Evolutionary conservation across 2,113 vertebrate species (phyloP).

Genomic region (Sturnus vulgaris): DNA sequence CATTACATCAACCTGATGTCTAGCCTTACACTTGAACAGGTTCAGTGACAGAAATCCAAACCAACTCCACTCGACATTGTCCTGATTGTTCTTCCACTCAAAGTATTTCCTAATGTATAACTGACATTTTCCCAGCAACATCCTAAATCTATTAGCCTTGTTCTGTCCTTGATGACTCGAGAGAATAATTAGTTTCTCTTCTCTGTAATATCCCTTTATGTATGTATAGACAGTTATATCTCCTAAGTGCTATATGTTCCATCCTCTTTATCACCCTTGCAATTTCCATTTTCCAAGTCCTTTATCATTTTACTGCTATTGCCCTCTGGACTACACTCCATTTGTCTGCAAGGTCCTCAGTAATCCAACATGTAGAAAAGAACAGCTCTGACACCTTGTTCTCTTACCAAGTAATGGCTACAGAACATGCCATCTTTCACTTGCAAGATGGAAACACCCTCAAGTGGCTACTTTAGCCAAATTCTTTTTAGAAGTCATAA

Average conservation of each 20-base stretch:
- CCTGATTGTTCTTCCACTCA: neutral
- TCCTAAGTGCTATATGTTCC: slow-evolving; percentile 42
- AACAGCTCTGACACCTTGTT: neutral
- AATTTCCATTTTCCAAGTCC: slow-evolving; percentile 24
- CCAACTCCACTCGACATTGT: neutral
- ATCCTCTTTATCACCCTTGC: slow-evolving; percentile 37
- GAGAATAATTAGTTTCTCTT: slow-evolving; percentile 45
- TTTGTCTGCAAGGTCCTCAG: neutral
- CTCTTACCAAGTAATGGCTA: neutral
- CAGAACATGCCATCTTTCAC: neutral
- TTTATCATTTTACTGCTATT: slow-evolving; percentile 17
- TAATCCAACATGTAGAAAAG: neutral
- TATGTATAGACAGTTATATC: slow-evolving; percentile 35
- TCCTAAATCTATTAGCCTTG: slow-evolving; percentile 41
- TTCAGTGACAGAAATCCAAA: slow-evolving; percentile 12
- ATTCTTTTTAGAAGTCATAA: neutral
- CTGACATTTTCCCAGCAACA: slow-evolving; percentile 19
- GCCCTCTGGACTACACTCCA: neutral
- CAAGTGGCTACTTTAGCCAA: neutral
- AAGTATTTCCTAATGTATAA: slow-evolving; percentile 41
- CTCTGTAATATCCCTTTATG: slow-evolving; percentile 41
- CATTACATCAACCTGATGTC: neutral
- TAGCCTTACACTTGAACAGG: neutral
- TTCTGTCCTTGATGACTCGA: slow-evolving; percentile 21
- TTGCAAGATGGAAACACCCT: neutral